These are phyloP conservation scores for Drosophila sechellia DNA, from an alignment of 1,140 invertebrate species.

Conservation along the genomic window DNA sequence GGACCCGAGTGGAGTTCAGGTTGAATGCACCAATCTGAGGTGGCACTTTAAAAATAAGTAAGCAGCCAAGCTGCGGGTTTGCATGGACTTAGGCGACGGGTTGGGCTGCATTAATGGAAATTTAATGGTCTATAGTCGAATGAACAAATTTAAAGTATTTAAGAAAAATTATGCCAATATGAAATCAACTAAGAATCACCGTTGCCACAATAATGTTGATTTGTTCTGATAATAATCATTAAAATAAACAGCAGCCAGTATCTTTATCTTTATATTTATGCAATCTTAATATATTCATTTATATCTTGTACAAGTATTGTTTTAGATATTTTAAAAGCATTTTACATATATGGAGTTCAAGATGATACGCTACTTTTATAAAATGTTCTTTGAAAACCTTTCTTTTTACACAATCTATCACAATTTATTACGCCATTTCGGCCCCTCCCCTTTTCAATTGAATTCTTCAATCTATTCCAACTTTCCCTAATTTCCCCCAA, in stretches of 20 bases:
- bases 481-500: constrained; percentile 16
- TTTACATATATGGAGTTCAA: neutral
- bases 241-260: too few relatives aligned
- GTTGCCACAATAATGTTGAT: too few relatives aligned
- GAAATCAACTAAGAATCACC: too few relatives aligned
- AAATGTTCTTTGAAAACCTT: neutral
- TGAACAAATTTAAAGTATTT: neutral
- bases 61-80: neutral
- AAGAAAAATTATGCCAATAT: too few relatives aligned
- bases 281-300: too few relatives aligned
- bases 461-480: constrained; percentile 4
- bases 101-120: constrained; percentile 19
- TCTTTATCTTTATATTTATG: too few relatives aligned
- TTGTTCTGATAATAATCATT: too few relatives aligned
- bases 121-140: constrained; percentile 13
- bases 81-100: constrained; percentile 8
- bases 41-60: constrained; percentile 6
- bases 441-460: neutral
- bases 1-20: constrained; percentile 11
- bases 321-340: neutral
- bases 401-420: neutral
- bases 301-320: too few relatives aligned
- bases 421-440: too few relatives aligned
- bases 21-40: constrained; percentile 29
- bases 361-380: neutral